A percentile compares a stretch with the other conserved stretches of the same genome.
These are phyloP conservation scores for Thalassophryne amazonica DNA, from an alignment of 2,797 vertebrate genomes.

Conservation along the genomic window DNA sequence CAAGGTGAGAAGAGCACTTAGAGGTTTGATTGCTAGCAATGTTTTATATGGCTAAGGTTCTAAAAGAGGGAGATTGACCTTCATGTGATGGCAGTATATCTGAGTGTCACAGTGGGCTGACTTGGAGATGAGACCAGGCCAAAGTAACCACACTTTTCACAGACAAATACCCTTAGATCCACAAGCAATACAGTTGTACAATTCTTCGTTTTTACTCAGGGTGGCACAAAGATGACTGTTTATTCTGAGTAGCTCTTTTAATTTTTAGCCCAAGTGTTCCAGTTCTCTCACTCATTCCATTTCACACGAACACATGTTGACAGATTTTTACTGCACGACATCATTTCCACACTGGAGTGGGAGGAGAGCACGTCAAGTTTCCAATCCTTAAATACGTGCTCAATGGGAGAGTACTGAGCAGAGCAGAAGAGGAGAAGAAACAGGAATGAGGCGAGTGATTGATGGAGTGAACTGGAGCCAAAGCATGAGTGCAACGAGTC, in stretches of 20 bases:
- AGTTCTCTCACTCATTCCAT: conserved; percentile 31
- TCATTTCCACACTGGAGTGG: conserved; percentile 41
- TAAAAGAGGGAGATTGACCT: too few species aligned
- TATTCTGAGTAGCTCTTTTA: conserved; percentile 51
- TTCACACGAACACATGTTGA: conserved; percentile 47
- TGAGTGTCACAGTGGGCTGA: too few species aligned
- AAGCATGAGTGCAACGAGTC: conserved; percentile 49
- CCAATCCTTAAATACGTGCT: conserved; percentile 32
- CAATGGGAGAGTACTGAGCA: conserved; percentile 17
- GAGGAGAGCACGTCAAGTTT: conserved; percentile 53
- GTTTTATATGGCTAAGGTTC: too few species aligned
- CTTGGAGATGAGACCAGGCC: too few species aligned
- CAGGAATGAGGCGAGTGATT: conserved; percentile 53
- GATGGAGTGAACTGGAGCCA: conserved; percentile 58
- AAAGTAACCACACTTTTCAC: too few species aligned
- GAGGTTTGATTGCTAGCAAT: too few species aligned
- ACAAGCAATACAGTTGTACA: too few species aligned
- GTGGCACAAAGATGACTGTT: conserved; percentile 52
- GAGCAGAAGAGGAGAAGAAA: conserved; percentile 44
- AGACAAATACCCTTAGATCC: too few species aligned
- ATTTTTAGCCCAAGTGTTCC: conserved; percentile 35
- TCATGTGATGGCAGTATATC: too few species aligned
- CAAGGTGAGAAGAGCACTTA: too few species aligned
- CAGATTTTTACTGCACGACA: conserved; percentile 59
- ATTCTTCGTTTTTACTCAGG: too few species aligned